Conservation (phyloP, 2,888 invertebrate species). For the Caenorhabditis japonica region DNA sequence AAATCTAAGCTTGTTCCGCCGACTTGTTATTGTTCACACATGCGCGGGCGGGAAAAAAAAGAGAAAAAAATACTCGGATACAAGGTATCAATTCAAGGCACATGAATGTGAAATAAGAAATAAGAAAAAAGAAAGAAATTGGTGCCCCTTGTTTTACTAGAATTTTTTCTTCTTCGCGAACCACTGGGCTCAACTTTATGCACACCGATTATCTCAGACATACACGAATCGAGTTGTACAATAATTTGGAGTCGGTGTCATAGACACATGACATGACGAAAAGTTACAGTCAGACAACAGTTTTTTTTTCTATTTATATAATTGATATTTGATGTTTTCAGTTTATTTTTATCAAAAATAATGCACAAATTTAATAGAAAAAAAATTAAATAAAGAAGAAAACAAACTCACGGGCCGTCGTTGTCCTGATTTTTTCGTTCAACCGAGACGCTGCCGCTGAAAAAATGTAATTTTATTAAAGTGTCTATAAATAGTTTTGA, state of each 20-base stretch:
- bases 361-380: conserved; percentile 10
- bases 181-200: background rate
- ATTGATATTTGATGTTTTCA: background rate
- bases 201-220: too few relatives aligned
- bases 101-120: too few relatives aligned
- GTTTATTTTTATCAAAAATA: conserved; percentile 20
- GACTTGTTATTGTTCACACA: too few relatives aligned
- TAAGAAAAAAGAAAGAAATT: too few relatives aligned
- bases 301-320: background rate
- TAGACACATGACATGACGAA: background rate
- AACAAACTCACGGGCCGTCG: conserved; percentile 44
- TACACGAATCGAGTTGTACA: background rate
- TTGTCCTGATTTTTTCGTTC: conserved; percentile 34
- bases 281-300: too few relatives aligned
- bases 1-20: too few relatives aligned
- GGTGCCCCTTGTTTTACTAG: background rate
- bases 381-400: background rate
- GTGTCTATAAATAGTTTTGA: background rate
- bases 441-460: conserved; percentile 54
- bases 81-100: too few relatives aligned
- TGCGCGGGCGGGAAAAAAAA: too few relatives aligned
- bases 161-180: background rate
- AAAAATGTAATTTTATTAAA: conserved; percentile 20
- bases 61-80: too few relatives aligned
- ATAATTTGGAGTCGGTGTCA: background rate